Conservation (phyloP, 2,888 invertebrate genomes). For the Nowickia ferox region DNA sequence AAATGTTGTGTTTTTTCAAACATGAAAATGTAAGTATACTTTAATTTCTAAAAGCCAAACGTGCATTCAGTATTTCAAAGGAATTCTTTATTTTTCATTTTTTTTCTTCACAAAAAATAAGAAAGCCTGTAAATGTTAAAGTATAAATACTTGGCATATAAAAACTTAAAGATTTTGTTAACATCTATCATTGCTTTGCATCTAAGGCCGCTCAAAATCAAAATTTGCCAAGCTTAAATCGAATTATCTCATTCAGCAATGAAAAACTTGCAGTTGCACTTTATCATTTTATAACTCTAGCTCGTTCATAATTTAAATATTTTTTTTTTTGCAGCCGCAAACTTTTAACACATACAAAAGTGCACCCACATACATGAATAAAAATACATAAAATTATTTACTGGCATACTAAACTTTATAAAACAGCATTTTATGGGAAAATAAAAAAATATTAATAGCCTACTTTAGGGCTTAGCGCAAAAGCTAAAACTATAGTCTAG, state of each 20-base stretch:
- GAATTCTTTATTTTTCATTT: not conserved
- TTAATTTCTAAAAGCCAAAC: slow-evolving; percentile 13
- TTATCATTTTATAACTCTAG: too few species aligned
- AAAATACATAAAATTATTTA: slow-evolving; percentile 17
- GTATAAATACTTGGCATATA: not conserved
- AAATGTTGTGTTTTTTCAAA: slow-evolving; percentile 99
- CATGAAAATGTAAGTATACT: slow-evolving; percentile 97
- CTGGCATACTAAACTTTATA: not conserved
- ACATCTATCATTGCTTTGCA: too few species aligned
- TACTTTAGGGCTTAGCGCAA: slow-evolving; percentile 50
- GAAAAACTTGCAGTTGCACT: too few species aligned
- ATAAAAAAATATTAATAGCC: slow-evolving; percentile 25
- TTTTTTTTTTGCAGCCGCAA: not conserved
- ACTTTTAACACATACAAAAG: not conserved
- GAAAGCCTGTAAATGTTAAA: not conserved
- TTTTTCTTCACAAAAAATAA: not conserved
- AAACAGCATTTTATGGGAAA: not conserved
- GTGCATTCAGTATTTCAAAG: not conserved
- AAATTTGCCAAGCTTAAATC: too few species aligned
- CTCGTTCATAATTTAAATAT: not conserved
- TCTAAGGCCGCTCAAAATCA: too few species aligned
- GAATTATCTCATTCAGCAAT: too few species aligned
- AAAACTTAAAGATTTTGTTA: too few species aligned
- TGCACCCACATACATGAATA: not conserved
- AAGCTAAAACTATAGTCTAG: slow-evolving; percentile 42